phyloP scores from a whole-genome alignment of 64 coral and sea anemone species.

The Porites australiensis region DNA sequence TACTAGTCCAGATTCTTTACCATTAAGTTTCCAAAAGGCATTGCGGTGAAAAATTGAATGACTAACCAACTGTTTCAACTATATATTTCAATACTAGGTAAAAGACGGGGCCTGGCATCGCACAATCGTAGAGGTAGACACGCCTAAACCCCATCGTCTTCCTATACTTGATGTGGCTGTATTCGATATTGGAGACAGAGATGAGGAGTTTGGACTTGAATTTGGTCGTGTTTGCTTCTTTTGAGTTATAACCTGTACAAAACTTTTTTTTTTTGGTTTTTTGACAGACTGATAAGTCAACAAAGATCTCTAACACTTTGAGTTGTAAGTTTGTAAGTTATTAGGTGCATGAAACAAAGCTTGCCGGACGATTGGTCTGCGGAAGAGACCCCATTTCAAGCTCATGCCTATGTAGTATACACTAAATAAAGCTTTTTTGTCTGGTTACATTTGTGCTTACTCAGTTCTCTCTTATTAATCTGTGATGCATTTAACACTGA shows the following conservation, averaged over 20 bases:
- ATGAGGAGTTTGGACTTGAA: slow-evolving; percentile 81
- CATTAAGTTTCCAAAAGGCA: neutral
- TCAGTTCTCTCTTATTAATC: too few relatives aligned
- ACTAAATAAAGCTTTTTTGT: too few relatives aligned
- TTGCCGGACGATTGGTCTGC: too few relatives aligned
- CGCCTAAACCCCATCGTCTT: slow-evolving; percentile 66
- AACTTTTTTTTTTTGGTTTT: neutral
- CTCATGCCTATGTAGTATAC: too few relatives aligned
- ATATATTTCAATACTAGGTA: slow-evolving; percentile 8
- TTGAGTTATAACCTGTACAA: slow-evolving; percentile 12
- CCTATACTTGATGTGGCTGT: slow-evolving; percentile 74
- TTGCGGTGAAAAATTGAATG: neutral
- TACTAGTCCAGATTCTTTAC: too few relatives aligned
- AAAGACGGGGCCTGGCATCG: slow-evolving; percentile 83
- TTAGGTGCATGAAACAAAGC: neutral
- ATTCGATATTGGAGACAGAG: slow-evolving; percentile 71
- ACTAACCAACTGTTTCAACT: neutral
- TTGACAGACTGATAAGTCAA: neutral
- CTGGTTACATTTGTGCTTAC: too few relatives aligned
- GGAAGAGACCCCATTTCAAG: too few relatives aligned
- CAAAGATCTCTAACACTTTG: neutral
- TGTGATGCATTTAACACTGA: too few relatives aligned
- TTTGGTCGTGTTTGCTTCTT: slow-evolving; percentile 85
- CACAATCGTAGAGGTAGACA: slow-evolving; percentile 65
- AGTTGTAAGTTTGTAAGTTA: slow-evolving; percentile 20